These are phyloP conservation scores for Drosophila longiperda DNA, from an alignment of 2,888 invertebrate genomes.

Conservation along the genomic window DNA sequence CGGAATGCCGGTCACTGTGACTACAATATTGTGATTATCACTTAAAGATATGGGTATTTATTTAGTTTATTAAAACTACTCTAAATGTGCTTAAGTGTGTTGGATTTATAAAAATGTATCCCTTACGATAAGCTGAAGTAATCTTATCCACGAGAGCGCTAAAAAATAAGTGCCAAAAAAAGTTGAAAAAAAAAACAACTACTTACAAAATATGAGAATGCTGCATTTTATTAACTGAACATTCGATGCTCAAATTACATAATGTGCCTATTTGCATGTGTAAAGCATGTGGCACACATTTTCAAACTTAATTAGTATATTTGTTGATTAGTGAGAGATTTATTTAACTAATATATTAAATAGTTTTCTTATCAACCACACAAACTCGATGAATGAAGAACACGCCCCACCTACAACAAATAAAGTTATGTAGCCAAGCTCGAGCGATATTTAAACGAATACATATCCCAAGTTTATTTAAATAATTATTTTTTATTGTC, in stretches of 20 bases:
- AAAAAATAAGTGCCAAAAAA: conserved; percentile 41
- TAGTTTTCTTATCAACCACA: conserved; percentile 34
- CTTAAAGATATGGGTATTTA: conserved; percentile 9
- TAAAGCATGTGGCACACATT: conserved; percentile 54
- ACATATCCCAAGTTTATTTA: conserved; percentile 66
- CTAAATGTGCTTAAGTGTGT: conserved; percentile 8
- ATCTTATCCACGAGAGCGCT: conserved; percentile 1
- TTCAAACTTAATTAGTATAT: conserved; percentile 56
- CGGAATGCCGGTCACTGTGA: conserved; percentile 83
- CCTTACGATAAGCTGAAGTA: conserved; percentile 12
- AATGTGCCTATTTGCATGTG: conserved; percentile 62
- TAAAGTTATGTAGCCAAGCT: conserved; percentile 32
- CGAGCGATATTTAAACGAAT: conserved; percentile 50
- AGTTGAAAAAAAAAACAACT: not conserved
- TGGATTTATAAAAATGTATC: conserved; percentile 2
- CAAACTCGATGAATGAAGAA: conserved; percentile 26
- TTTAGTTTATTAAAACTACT: conserved; percentile 10
- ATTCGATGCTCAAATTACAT: conserved; percentile 58
- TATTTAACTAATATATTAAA: conserved; percentile 17
- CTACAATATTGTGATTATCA: conserved; percentile 84
- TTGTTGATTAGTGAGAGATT: conserved; percentile 32
- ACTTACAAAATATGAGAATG: conserved; percentile 3
- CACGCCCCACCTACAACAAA: conserved; percentile 48
- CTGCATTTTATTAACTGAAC: conserved; percentile 12
- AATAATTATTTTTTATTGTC: conserved; percentile 27